These are phyloP conservation scores for Petrocephalus zakoni DNA, from an alignment of 2,113 vertebrate species.

Conservation along the genomic window DNA sequence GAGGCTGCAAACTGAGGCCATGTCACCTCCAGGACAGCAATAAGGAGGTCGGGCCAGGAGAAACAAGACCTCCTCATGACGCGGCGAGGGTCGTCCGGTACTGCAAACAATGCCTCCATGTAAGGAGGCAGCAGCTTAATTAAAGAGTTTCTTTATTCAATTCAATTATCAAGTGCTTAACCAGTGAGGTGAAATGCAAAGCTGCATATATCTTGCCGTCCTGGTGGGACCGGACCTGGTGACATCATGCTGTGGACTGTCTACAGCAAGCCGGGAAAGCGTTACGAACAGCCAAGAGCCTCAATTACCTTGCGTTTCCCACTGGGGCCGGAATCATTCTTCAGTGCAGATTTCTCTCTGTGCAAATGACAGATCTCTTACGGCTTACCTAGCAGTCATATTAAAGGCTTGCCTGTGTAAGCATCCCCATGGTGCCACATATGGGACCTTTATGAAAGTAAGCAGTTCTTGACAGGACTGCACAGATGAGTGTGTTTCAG, in stretches of 20 bases:
- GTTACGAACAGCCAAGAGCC: background rate
- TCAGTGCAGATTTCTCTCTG: background rate
- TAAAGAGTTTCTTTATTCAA: background rate
- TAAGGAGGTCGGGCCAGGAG: background rate
- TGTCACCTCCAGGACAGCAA: background rate
- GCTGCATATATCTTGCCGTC: background rate
- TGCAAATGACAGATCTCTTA: background rate
- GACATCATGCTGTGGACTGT: background rate
- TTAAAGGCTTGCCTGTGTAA: background rate
- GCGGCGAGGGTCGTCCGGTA: background rate
- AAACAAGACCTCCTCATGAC: background rate
- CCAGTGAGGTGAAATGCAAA: background rate
- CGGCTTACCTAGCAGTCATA: background rate
- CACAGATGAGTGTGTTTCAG: background rate
- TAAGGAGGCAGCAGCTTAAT: background rate
- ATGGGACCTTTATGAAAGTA: background rate
- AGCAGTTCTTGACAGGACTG: background rate
- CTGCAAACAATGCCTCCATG: background rate
- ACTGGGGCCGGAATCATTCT: background rate
- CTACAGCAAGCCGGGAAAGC: background rate
- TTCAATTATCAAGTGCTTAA: background rate
- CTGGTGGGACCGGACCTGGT: background rate
- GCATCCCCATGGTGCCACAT: background rate
- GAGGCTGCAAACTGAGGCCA: background rate
- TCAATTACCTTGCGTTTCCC: slow-evolving; percentile 3